Conservation (phyloP, 1,140 invertebrate genomes). For the Rhagoletis pomonella region DNA sequence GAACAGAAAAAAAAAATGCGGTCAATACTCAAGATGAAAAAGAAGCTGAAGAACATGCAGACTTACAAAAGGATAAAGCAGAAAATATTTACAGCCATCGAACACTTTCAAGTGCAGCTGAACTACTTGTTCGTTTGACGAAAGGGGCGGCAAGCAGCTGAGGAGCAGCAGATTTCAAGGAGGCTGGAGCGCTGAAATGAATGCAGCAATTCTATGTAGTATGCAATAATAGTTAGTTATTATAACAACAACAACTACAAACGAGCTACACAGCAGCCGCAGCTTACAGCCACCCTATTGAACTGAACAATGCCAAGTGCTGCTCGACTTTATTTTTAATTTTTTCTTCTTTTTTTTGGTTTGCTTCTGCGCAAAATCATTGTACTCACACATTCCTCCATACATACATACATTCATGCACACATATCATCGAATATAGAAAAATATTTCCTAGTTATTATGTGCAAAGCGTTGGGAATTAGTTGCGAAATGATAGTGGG, state of each 20-base stretch:
- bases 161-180: not conserved
- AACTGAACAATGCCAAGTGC: not conserved
- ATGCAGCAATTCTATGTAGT: not conserved
- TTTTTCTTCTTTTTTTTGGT: not conserved
- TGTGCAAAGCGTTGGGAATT: not conserved
- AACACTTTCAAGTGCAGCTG: conserved; percentile 33
- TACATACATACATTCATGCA: not conserved
- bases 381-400: not conserved
- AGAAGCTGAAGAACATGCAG: not conserved
- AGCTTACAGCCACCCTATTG: not conserved
- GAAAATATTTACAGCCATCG: conserved; percentile 32
- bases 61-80: conserved; percentile 8
- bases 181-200: not conserved
- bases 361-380: not conserved
- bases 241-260: not conserved
- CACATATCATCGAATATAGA: not conserved
- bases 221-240: not conserved
- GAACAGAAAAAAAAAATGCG: not conserved
- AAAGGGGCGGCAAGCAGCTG: not conserved
- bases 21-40: not conserved
- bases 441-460: not conserved
- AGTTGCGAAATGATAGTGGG: conserved; percentile 2
- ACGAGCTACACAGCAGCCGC: not conserved
- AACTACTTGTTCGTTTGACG: not conserved
- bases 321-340: not conserved